Evolutionary conservation across 2,797 vertebrate species (phyloP).

Genomic region (Phalanger gymnotis): DNA sequence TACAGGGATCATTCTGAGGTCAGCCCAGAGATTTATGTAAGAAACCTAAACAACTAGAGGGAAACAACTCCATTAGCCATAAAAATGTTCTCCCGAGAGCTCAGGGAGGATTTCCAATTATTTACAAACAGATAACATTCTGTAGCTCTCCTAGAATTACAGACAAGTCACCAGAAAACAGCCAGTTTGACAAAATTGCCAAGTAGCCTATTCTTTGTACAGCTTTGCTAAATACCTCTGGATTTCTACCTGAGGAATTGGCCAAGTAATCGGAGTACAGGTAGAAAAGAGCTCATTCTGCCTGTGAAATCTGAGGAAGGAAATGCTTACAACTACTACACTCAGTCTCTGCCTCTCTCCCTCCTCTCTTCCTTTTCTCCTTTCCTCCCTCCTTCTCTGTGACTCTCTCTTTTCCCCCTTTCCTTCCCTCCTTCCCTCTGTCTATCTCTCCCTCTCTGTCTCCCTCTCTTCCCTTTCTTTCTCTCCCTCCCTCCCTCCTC

Average conservation of each 20-base stretch:
- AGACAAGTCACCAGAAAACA: slow-evolving; percentile 82
- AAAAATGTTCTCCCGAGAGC: slow-evolving; percentile 75
- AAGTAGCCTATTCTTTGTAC: slow-evolving; percentile 80
- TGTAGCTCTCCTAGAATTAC: slow-evolving; percentile 73
- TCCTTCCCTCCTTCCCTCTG: not conserved
- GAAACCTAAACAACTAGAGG: slow-evolving; percentile 73
- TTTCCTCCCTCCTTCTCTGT: not conserved
- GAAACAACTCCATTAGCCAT: slow-evolving; percentile 78
- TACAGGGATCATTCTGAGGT: slow-evolving; percentile 76
- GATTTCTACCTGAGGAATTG: slow-evolving; percentile 35
- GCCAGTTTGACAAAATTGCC: slow-evolving; percentile 80
- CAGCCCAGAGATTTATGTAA: slow-evolving; percentile 73
- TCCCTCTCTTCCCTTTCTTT: not conserved
- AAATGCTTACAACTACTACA: not conserved
- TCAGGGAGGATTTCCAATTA: slow-evolving; percentile 82
- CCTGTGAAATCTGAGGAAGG: slow-evolving; percentile 11
- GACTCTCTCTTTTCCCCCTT: not conserved
- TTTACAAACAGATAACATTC: slow-evolving; percentile 82
- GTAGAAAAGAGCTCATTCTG: not conserved
- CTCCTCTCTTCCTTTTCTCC: not conserved
- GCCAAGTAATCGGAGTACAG: slow-evolving; percentile 58
- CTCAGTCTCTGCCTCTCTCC: not conserved
- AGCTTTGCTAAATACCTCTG: slow-evolving; percentile 75
- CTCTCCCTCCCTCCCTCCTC: no score
- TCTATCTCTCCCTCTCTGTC: not conserved